phyloP scores from a whole-genome alignment of 2,888 invertebrate species.

The Podabrus alpinus region DNA sequence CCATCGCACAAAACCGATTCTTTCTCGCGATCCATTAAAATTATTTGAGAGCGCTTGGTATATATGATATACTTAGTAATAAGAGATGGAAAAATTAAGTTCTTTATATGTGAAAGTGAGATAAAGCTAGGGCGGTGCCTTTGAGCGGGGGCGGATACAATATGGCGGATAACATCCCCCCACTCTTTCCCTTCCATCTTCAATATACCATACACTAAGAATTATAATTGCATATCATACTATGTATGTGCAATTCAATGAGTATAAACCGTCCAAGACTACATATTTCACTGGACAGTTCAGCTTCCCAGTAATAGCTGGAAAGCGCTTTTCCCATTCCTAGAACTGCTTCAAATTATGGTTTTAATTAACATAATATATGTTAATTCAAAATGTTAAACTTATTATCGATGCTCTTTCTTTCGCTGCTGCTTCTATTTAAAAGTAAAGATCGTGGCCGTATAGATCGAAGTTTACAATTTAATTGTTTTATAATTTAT shows the following conservation, averaged over 20 bases:
- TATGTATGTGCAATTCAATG: constrained; percentile 49
- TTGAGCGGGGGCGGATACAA: constrained; percentile 56
- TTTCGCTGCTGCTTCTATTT: not conserved
- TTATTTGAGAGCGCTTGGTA: constrained; percentile 53
- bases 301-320: constrained; percentile 20
- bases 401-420: not conserved
- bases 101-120: constrained; percentile 39
- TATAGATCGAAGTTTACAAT: not conserved
- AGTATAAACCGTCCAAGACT: constrained; percentile 37
- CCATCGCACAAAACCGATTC: constrained; percentile 50
- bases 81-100: constrained; percentile 39
- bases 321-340: constrained; percentile 6
- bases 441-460: not conserved
- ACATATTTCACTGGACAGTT: constrained; percentile 46
- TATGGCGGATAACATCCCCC: constrained; percentile 55
- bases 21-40: constrained; percentile 56
- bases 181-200: constrained; percentile 48
- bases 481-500: constrained; percentile 27
- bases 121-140: constrained; percentile 49
- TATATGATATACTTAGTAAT: constrained; percentile 52
- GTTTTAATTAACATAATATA: constrained; percentile 50
- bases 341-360: constrained; percentile 36
- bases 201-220: constrained; percentile 53
- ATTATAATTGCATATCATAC: constrained; percentile 56
- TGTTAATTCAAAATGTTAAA: not conserved